Conservation (phyloP, 1,140 invertebrate species). For the Drosophila pseudoobscura region DNA sequence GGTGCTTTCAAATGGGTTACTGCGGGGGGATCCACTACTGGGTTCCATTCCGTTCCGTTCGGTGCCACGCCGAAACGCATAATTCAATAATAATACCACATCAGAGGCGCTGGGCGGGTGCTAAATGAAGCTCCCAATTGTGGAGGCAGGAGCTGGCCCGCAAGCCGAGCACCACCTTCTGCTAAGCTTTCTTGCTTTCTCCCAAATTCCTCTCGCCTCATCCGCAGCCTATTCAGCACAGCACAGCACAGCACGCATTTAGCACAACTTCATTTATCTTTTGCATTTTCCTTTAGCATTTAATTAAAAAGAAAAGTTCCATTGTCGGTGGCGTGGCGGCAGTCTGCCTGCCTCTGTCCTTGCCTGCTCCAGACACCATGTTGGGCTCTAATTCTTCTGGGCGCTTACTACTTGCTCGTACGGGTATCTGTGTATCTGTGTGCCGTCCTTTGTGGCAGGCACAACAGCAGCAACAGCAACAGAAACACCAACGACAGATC, state of each 20-base stretch:
- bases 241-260: constrained; percentile 78
- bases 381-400: constrained; percentile 52
- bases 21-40: neutral
- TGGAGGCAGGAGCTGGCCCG: constrained; percentile 26
- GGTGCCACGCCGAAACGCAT: constrained; percentile 40
- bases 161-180: constrained; percentile 51
- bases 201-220: constrained; percentile 22
- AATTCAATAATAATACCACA: constrained; percentile 75
- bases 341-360: constrained; percentile 43
- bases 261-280: constrained; percentile 82
- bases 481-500: constrained; percentile 43
- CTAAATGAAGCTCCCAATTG: constrained; percentile 54
- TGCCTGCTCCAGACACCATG: constrained; percentile 63
- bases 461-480: constrained; percentile 16
- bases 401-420: neutral
- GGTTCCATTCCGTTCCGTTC: constrained; percentile 5
- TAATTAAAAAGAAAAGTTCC: constrained; percentile 82
- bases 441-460: constrained; percentile 38
- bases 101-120: constrained; percentile 36
- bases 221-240: constrained; percentile 37
- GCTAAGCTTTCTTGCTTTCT: constrained; percentile 28
- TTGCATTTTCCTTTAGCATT: constrained; percentile 80
- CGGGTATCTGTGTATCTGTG: constrained; percentile 3
- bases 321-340: constrained; percentile 62
- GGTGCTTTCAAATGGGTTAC: neutral